phyloP scores from a whole-genome alignment of 1,140 invertebrate genomes.

The Schlechtendalia chinensis region DNA sequence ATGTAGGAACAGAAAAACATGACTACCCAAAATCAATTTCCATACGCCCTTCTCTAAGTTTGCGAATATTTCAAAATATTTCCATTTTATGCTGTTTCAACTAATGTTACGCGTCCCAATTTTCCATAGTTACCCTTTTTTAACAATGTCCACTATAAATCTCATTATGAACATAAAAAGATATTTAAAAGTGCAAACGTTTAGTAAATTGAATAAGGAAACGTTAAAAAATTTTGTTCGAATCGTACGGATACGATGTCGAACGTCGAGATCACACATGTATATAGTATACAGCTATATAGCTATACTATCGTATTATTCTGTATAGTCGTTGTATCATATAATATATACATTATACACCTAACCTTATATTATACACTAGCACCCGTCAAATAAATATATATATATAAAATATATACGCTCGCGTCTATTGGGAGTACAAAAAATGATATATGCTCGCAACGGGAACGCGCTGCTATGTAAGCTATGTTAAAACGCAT shows the following conservation, averaged over 20 bases:
- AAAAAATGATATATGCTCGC: slow-evolving; percentile 13
- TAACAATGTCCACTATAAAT: not conserved
- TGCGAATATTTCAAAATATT: too few relatives aligned
- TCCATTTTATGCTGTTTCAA: too few relatives aligned
- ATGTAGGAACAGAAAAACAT: too few relatives aligned
- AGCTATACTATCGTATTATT: not conserved
- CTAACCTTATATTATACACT: too few relatives aligned
- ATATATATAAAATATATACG: not conserved
- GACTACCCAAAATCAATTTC: too few relatives aligned
- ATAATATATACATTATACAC: not conserved
- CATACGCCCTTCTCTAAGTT: too few relatives aligned
- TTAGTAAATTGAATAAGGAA: not conserved
- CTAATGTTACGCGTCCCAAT: not conserved
- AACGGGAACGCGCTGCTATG: not conserved
- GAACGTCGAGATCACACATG: not conserved
- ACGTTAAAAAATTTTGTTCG: not conserved
- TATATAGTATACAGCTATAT: too few relatives aligned
- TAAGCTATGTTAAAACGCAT: slow-evolving; percentile 3
- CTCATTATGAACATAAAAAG: slow-evolving; percentile 6
- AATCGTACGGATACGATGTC: not conserved
- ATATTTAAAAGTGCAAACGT: not conserved
- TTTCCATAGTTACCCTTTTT: not conserved
- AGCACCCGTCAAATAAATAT: not conserved
- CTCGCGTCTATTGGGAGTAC: not conserved
- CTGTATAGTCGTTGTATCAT: not conserved